Conservation (phyloP, 2,888 invertebrate species). For the Sinohyriopsis cumingii region DNA sequence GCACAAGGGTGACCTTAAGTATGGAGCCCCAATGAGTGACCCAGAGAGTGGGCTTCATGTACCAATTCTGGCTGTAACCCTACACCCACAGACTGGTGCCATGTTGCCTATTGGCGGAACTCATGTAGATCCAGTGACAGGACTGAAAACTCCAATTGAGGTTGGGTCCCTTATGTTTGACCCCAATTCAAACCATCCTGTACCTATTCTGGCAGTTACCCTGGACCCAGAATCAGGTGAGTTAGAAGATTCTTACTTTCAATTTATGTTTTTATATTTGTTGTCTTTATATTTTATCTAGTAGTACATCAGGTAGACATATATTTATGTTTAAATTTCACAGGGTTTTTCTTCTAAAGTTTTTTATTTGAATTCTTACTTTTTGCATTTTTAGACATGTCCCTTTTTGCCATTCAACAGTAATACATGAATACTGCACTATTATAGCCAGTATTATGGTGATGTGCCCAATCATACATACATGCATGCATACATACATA, state of each 20-base stretch:
- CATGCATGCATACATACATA: too few species aligned
- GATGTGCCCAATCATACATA: too few species aligned
- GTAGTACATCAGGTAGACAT: too few species aligned
- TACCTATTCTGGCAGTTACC: conserved; percentile 66
- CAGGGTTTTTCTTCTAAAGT: too few species aligned
- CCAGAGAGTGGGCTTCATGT: conserved; percentile 65
- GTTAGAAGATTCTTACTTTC: background rate
- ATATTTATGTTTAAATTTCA: too few species aligned
- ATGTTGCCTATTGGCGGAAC: conserved; percentile 66
- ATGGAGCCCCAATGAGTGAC: conserved; percentile 63
- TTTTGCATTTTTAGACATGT: too few species aligned
- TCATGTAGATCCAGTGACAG: conserved; percentile 67
- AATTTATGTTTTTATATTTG: too few species aligned
- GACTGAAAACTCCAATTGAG: conserved; percentile 67
- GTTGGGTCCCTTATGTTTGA: conserved; percentile 68
- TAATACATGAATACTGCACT: too few species aligned
- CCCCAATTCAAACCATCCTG: conserved; percentile 59
- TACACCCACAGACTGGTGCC: conserved; percentile 64
- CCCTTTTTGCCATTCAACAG: too few species aligned
- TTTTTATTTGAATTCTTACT: too few species aligned
- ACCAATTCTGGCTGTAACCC: conserved; percentile 67
- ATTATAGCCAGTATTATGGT: too few species aligned
- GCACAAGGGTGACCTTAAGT: conserved; percentile 58
- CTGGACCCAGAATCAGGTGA: conserved; percentile 63
- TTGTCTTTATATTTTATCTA: too few species aligned